A percentile compares a stretch with the other conserved stretches of the same genome.
Evolutionary conservation across 2,888 invertebrate species (phyloP).

Genomic region (Hemithea aestivaria): DNA sequence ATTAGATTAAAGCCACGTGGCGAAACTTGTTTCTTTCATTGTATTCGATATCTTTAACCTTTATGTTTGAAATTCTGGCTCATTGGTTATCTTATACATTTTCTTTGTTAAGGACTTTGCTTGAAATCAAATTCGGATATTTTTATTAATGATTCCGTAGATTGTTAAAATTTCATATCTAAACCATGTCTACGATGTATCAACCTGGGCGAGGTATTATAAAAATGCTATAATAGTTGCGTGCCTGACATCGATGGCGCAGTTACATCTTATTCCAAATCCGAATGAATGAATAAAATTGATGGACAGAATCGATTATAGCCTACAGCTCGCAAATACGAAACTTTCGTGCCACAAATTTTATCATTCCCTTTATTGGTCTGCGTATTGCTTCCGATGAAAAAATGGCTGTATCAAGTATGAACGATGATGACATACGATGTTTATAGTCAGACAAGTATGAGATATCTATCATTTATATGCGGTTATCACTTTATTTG

Average conservation of each 20-base stretch:
- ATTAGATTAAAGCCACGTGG: no score
- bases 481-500: constrained; percentile 70
- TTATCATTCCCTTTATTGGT: constrained; percentile 22
- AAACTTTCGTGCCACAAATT: constrained; percentile 14
- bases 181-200: no score
- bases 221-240: no score
- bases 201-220: no score
- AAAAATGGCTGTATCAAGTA: constrained; percentile 20
- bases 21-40: no score
- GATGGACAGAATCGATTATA: constrained; percentile 9
- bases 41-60: background rate
- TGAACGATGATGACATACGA: constrained; percentile 32
- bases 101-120: no score
- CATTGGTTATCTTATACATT: no score
- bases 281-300: constrained; percentile 1
- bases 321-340: constrained; percentile 13
- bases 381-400: constrained; percentile 15
- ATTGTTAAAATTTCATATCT: no score
- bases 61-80: no score
- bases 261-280: constrained; percentile 1
- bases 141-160: no score
- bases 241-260: background rate
- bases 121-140: no score
- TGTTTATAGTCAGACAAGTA: constrained; percentile 36
- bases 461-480: constrained; percentile 50